phyloP scores from a whole-genome alignment of 2,113 vertebrate genomes.

The Himantopus leucocephalus region DNA sequence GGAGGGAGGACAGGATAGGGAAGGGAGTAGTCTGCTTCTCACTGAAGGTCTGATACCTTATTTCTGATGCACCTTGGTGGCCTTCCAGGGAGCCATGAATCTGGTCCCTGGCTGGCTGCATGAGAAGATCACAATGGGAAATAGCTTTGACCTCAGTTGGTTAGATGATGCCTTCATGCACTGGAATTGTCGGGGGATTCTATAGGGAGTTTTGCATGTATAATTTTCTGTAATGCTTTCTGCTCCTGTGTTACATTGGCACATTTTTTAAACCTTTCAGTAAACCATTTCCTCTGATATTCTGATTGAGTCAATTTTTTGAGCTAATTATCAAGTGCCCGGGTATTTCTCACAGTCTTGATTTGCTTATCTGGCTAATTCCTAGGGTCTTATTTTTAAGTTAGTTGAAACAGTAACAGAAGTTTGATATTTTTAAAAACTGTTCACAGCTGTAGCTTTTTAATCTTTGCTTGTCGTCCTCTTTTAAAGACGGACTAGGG shows the following conservation, averaged over 20 bases:
- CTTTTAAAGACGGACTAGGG: not conserved
- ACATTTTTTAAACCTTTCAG: not conserved
- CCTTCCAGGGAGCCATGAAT: not conserved
- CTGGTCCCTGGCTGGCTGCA: not conserved
- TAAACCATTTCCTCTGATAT: not conserved
- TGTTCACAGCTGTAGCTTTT: not conserved
- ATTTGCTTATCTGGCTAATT: not conserved
- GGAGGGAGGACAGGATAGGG: not conserved
- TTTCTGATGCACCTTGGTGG: not conserved
- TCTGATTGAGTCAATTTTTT: not conserved
- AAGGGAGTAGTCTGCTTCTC: not conserved
- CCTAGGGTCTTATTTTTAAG: not conserved
- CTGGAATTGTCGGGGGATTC: not conserved
- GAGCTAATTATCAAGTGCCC: not conserved
- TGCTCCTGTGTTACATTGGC: not conserved
- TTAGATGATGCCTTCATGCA: not conserved
- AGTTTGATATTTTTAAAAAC: not conserved
- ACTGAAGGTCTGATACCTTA: not conserved
- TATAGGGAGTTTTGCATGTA: not conserved
- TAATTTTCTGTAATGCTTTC: not conserved
- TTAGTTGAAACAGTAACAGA: not conserved
- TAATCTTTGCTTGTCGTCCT: not conserved
- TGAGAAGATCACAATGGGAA: not conserved
- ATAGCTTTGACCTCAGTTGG: not conserved
- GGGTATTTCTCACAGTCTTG: not conserved